phyloP scores from a whole-genome alignment of 2,797 vertebrate species.

The Podarcis lilfordi region DNA sequence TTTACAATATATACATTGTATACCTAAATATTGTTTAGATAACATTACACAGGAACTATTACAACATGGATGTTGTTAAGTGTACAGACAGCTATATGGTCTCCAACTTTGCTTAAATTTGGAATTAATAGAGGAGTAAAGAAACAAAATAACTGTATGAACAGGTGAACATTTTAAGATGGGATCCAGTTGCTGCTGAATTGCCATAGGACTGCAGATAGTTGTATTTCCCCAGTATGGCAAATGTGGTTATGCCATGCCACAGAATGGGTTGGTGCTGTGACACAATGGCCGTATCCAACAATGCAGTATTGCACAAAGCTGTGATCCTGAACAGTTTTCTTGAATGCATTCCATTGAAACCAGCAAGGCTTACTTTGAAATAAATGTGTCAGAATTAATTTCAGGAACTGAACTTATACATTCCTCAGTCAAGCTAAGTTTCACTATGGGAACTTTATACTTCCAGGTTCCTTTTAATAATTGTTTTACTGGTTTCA shows the following conservation, averaged over 20 bases:
- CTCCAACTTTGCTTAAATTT: background rate
- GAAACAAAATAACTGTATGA: background rate
- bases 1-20: background rate
- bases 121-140: conserved; percentile 4
- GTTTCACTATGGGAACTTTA: background rate
- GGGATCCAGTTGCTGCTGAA: background rate
- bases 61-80: too few species aligned
- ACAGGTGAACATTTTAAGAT: background rate
- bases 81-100: background rate
- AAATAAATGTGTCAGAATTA: background rate
- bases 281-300: background rate
- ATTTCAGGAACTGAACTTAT: background rate
- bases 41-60: too few species aligned
- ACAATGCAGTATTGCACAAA: background rate
- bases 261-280: background rate
- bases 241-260: background rate
- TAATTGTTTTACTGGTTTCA: background rate
- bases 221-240: background rate
- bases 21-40: background rate
- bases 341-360: background rate
- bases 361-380: background rate
- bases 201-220: background rate
- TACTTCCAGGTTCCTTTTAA: background rate
- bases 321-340: background rate
- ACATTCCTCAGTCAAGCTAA: background rate